A percentile compares a stretch with the other conserved stretches of the same genome.
These are phyloP conservation scores for Plumapathes pennacea DNA, from an alignment of 92 coral and sea anemone genomes.

Conservation along the genomic window DNA sequence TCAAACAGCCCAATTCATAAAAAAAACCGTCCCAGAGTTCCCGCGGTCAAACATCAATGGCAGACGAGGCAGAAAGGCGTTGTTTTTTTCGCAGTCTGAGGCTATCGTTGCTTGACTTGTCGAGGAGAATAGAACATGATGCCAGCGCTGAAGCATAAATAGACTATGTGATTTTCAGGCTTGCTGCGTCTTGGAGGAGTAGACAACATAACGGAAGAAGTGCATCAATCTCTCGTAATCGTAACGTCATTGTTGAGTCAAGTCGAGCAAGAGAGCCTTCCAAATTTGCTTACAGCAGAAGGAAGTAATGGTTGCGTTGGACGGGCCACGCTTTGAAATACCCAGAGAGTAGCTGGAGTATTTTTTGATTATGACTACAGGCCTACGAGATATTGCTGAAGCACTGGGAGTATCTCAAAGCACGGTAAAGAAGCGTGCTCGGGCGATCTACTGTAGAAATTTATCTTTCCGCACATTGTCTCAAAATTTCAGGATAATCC, in stretches of 20 bases:
- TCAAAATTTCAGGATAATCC: too few species aligned
- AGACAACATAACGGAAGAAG: slow-evolving; percentile 21
- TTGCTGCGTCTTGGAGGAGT: slow-evolving; percentile 27
- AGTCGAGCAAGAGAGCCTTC: slow-evolving; percentile 19
- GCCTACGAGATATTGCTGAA: slow-evolving; percentile 58
- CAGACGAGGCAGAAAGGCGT: slow-evolving; percentile 11
- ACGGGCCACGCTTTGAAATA: slow-evolving; percentile 50
- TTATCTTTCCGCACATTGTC: too few species aligned
- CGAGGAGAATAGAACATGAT: slow-evolving; percentile 19
- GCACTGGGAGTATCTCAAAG: slow-evolving; percentile 62
- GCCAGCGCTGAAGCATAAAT: slow-evolving; percentile 25
- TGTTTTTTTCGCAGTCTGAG: slow-evolving; percentile 4
- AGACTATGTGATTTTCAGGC: slow-evolving; percentile 24
- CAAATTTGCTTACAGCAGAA: slow-evolving; percentile 19
- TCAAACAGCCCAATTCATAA: too few species aligned
- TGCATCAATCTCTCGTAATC: slow-evolving; percentile 24
- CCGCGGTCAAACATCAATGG: too few species aligned
- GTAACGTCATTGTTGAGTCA: slow-evolving; percentile 7
- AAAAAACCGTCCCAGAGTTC: too few species aligned
- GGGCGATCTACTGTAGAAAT: too few species aligned
- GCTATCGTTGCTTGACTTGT: slow-evolving; percentile 23
- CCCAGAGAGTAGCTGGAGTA: slow-evolving; percentile 59
- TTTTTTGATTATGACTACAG: too few species aligned
- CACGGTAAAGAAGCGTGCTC: slow-evolving; percentile 45
- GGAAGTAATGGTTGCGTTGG: slow-evolving; percentile 50